phyloP scores from a whole-genome alignment of 1,140 invertebrate species.

The Drosophila rhopaloa region DNA sequence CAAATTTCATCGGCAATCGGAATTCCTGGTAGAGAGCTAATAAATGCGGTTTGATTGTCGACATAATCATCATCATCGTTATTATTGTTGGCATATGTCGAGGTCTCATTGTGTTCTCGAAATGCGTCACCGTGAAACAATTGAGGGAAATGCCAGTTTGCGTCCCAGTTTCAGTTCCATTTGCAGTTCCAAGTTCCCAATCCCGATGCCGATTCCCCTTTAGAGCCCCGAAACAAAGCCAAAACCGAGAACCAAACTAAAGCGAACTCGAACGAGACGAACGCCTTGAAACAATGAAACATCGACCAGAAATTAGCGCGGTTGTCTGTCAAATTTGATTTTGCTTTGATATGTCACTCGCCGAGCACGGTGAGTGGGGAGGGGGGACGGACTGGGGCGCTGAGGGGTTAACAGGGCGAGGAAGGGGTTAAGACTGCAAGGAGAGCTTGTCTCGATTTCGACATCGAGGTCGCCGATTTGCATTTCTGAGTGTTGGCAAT shows the following conservation, averaged over 20 bases:
- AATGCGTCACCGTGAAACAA: conserved; percentile 71
- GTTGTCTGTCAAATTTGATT: conserved; percentile 84
- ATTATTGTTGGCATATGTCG: conserved; percentile 19
- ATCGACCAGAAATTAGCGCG: conserved; percentile 82
- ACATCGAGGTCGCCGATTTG: conserved; percentile 55
- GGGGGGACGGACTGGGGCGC: neutral
- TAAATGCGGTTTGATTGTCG: conserved; percentile 71
- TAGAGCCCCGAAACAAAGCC: conserved; percentile 9
- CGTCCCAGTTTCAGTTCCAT: conserved; percentile 8
- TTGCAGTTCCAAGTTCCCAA: neutral
- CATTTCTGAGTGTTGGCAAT: conserved; percentile 41
- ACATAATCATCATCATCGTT: conserved; percentile 18
- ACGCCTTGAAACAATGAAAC: conserved; percentile 82
- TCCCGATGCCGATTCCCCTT: neutral
- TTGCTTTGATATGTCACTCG: conserved; percentile 76
- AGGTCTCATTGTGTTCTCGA: conserved; percentile 16
- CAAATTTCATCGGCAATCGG: conserved; percentile 30
- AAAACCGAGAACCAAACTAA: conserved; percentile 4
- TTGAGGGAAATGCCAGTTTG: conserved; percentile 50
- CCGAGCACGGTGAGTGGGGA: neutral
- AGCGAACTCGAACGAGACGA: conserved; percentile 39
- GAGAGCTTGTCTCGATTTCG: conserved; percentile 18
- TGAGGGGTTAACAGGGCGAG: neutral
- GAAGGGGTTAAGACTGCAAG: conserved; percentile 16
- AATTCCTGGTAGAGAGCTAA: conserved; percentile 75